Base-by-base conservation (phyloP, 2,797 vertebrate species). In the Lagodon rhomboides region DNA sequence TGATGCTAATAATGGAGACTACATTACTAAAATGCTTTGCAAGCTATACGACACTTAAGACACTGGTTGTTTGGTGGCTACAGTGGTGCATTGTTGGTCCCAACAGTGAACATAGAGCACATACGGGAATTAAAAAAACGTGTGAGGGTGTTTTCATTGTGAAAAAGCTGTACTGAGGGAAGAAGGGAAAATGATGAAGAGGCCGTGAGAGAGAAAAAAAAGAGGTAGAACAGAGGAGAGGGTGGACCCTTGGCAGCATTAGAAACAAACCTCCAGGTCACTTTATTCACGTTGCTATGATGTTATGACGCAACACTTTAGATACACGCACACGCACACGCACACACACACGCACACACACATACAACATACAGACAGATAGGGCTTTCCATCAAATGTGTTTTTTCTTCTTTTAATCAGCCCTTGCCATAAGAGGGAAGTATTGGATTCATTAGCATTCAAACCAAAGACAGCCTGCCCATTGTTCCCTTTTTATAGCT, bases 361-460 rank as follows among this genome's bases (percentile, higher is more conserved):
- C 43, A 46, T 41, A 43, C 34, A 34, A 60, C 18, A 53, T 27
- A 50, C 17, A 77, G 43, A 66, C n/a, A 82, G 66, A 82, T 77
- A 41, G 60, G 66, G 47, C 53, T 60, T 67, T 75, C 80, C 84
- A 77, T 90, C 79, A 87, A 80, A 58, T 50, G n/a, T 23, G 38
- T 70, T 84, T 74, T 77, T 65, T 82, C 27, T 34, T 58, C 55
- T 49, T 83, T 25, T 82, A 82, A 89, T 85, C 82, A 85, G 70
- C 50, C 66, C 12, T 74, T 23, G 53, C 73, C 70, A 82, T 68
- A 22, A 79, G 47, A 54, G 64, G 61, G 62, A 74, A 80, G 70
- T 73, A 77, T 78, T 87, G 81, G 66, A 87, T 88, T 87, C 44
- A 83, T 89, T 84, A 90, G 65, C 49, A 12, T 69, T 63, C 73